Conservation (phyloP, 2,113 vertebrate species). For the Pseudorectes ferrugineus region DNA sequence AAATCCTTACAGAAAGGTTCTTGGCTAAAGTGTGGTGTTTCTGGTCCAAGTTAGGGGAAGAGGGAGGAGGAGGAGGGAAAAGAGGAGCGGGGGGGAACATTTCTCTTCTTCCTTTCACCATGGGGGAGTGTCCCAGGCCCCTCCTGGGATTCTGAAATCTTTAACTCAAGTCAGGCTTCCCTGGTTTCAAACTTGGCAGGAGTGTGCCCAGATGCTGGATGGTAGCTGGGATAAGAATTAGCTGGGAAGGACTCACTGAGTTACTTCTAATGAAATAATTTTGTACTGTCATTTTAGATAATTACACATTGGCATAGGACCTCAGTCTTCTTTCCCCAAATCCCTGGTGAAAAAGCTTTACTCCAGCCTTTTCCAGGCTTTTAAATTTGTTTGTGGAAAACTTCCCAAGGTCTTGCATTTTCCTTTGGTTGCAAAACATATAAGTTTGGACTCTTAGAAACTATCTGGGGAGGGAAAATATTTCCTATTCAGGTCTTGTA, state of each 20-base stretch:
- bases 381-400: neutral
- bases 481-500: neutral
- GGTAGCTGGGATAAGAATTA: neutral
- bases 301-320: neutral
- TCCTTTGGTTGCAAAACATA: neutral
- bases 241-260: neutral
- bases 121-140: neutral
- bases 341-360: neutral
- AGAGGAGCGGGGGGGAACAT: neutral
- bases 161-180: neutral
- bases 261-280: neutral
- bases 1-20: neutral
- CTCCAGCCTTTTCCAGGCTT: neutral
- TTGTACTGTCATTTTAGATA: neutral
- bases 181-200: neutral
- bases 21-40: neutral
- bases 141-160: neutral
- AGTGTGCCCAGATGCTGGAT: neutral
- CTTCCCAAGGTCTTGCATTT: neutral
- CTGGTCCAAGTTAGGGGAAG: neutral
- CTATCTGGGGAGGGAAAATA: neutral
- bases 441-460: neutral
- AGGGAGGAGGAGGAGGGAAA: neutral
- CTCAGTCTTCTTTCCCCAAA: neutral
- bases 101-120: neutral